Percentiles rank a stretch among this genome's conserved stretches.
Conservation (phyloP, 2,888 invertebrate genomes). For the Drosophila nr. perissopoda region DNA sequence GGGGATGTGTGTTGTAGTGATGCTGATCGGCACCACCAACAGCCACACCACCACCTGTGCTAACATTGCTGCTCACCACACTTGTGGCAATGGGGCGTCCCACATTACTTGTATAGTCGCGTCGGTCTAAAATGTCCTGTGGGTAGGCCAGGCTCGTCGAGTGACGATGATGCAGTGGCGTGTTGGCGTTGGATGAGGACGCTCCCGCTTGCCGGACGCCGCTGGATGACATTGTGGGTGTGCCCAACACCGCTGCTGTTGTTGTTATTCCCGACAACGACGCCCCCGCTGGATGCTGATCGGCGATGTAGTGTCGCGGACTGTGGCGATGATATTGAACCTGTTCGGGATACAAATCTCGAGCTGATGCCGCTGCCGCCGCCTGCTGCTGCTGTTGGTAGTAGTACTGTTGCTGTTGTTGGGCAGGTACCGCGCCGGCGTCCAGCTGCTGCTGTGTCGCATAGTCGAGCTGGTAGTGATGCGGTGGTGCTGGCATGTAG, state of each 20-base stretch:
- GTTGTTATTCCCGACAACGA: constrained; percentile 10
- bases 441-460: constrained; percentile 63
- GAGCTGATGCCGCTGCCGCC: constrained; percentile 49
- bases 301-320: constrained; percentile 83
- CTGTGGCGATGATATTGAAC: constrained; percentile 84
- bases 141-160: constrained; percentile 82
- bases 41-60: constrained; percentile 31
- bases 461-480: constrained; percentile 73
- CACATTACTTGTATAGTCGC: constrained; percentile 82
- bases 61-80: constrained; percentile 63
- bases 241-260: constrained; percentile 51
- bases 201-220: constrained; percentile 70
- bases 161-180: constrained; percentile 77
- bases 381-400: constrained; percentile 63
- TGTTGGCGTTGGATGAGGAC: constrained; percentile 75
- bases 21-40: constrained; percentile 51
- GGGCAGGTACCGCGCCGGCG: constrained; percentile 71
- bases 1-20: constrained; percentile 82
- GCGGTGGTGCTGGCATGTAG: constrained; percentile 74
- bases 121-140: constrained; percentile 85
- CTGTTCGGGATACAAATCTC: constrained; percentile 81
- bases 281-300: constrained; percentile 75
- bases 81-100: constrained; percentile 74
- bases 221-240: constrained; percentile 64
- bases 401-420: constrained; percentile 53